A percentile compares a stretch with the other conserved stretches of the same genome.
phyloP scores from a whole-genome alignment of 2,113 vertebrate genomes.

The Motacilla tschutschensis region DNA sequence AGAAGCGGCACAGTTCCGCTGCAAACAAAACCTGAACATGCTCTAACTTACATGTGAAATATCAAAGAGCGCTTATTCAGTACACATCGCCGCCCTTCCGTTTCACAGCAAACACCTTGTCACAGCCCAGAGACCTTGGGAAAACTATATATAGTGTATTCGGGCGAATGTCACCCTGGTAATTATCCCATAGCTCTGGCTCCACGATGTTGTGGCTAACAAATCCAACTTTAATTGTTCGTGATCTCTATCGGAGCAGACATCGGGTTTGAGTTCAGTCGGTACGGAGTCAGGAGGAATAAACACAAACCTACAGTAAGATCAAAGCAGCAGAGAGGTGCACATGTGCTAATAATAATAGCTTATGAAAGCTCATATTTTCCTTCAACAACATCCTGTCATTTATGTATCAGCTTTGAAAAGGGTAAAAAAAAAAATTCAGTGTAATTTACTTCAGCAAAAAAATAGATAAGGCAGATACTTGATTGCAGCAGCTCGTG shows the following conservation, averaged over 20 bases:
- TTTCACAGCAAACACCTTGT: constrained; percentile 55
- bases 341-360: constrained; percentile 63
- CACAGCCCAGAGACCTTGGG: constrained; percentile 41
- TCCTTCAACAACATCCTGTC: constrained; percentile 78
- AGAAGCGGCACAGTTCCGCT: constrained; percentile 20
- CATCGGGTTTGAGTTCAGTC: constrained; percentile 17
- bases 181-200: not conserved
- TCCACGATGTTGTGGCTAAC: constrained; percentile 28
- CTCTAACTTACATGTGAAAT: constrained; percentile 32
- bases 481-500: constrained; percentile 10
- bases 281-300: constrained; percentile 29
- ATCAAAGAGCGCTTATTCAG: constrained; percentile 42
- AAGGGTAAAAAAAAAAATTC: constrained; percentile 30
- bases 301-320: constrained; percentile 56
- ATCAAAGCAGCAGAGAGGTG: constrained; percentile 60
- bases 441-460: constrained; percentile 32
- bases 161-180: not conserved
- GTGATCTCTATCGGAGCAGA: constrained; percentile 14
- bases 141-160: constrained; percentile 21
- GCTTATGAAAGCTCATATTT: constrained; percentile 73
- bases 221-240: constrained; percentile 44
- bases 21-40: constrained; percentile 22
- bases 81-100: constrained; percentile 64
- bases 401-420: constrained; percentile 69
- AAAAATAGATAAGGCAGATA: constrained; percentile 24